Conservation (phyloP, 2,888 invertebrate genomes). For the Limnephilus rhombicus region DNA sequence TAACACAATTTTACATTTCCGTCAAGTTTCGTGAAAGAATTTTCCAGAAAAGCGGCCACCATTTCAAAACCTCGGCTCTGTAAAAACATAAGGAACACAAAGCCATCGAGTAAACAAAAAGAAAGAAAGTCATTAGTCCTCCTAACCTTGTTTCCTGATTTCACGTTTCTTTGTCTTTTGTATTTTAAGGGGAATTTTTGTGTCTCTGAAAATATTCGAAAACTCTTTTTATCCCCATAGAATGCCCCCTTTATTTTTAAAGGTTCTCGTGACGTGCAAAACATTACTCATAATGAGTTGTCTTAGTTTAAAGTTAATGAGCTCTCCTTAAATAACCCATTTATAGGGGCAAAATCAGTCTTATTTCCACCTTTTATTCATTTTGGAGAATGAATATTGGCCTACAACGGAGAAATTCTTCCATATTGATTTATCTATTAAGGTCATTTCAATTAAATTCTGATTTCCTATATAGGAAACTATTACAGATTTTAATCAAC, state of each 20-base stretch:
- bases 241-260: conserved; percentile 16
- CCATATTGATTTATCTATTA: neutral
- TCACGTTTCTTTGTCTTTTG: conserved; percentile 57
- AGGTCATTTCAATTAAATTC: neutral
- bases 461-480: neutral
- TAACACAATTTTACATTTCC: neutral
- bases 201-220: conserved; percentile 7
- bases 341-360: neutral
- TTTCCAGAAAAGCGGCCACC: neutral
- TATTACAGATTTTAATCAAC: neutral
- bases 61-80: conserved; percentile 14
- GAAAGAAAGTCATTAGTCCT: conserved; percentile 58
- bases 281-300: conserved; percentile 13
- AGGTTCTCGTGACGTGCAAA: neutral
- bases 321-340: neutral
- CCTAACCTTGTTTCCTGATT: conserved; percentile 61
- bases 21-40: neutral
- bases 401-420: neutral
- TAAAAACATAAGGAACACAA: conserved; percentile 52
- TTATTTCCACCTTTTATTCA: neutral
- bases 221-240: neutral
- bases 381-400: neutral
- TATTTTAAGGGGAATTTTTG: conserved; percentile 30
- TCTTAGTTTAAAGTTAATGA: conserved; percentile 17
- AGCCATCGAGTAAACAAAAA: conserved; percentile 56